These are phyloP conservation scores for Saccostrea cuccullata DNA, from an alignment of 1,140 invertebrate species.

Conservation along the genomic window DNA sequence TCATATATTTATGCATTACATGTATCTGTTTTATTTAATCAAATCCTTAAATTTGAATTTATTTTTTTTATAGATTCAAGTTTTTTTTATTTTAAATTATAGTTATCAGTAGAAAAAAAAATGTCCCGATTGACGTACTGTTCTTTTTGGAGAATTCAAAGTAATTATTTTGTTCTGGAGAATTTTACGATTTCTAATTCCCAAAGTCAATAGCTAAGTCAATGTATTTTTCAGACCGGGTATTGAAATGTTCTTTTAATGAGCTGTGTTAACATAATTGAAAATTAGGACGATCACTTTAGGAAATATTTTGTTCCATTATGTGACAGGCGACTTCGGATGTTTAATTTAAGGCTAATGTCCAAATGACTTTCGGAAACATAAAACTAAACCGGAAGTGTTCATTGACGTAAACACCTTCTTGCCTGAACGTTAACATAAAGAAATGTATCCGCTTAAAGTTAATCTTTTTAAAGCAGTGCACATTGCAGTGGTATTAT, in stretches of 20 bases:
- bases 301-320: constrained; percentile 10
- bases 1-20: too few species aligned
- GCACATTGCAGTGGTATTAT: background rate
- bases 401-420: background rate
- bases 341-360: constrained; percentile 28
- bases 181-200: background rate
- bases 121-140: too few species aligned
- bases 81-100: too few species aligned
- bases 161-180: background rate
- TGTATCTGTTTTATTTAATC: too few species aligned
- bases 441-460: background rate
- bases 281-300: background rate
- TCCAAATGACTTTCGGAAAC: constrained; percentile 16
- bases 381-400: constrained; percentile 3
- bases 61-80: too few species aligned
- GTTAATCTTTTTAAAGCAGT: background rate
- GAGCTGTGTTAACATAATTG: background rate
- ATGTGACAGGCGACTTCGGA: background rate
- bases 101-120: too few species aligned
- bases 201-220: background rate
- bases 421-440: constrained; percentile 3
- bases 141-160: too few species aligned
- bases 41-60: too few species aligned
- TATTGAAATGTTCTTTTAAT: background rate
- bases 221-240: background rate